Conservation (phyloP, 1,140 invertebrate species). For the Brachionus calyciflorus region DNA sequence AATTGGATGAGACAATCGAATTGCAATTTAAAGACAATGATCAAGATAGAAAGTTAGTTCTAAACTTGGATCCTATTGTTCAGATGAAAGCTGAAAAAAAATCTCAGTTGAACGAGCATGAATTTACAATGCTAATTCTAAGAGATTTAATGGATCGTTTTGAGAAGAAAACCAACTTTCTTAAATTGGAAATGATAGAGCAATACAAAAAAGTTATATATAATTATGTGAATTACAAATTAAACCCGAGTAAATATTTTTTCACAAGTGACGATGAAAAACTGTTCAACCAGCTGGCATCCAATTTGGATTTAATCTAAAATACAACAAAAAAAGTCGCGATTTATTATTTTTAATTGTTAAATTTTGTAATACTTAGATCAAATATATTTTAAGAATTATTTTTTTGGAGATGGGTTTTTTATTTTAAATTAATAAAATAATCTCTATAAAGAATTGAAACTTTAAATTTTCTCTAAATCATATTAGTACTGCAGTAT, state of each 20-base stretch:
- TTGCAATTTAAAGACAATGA: neutral
- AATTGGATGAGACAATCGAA: conserved; percentile 18
- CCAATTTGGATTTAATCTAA: conserved; percentile 14
- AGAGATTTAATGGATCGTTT: neutral
- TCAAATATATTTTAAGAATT: too few relatives aligned
- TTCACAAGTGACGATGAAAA: conserved; percentile 6
- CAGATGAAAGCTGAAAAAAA: neutral
- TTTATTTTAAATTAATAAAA: too few relatives aligned
- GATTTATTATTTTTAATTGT: conserved; percentile 6
- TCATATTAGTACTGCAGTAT: too few relatives aligned
- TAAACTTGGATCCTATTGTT: neutral
- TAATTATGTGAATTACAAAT: conserved; percentile 18
- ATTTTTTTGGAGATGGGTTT: too few relatives aligned
- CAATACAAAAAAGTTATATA: conserved; percentile 1
- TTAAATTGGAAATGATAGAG: neutral
- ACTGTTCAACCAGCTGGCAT: neutral
- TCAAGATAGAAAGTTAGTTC: neutral
- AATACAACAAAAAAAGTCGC: neutral
- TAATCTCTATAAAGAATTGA: too few relatives aligned
- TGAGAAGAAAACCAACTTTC: conserved; percentile 26
- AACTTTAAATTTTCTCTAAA: too few relatives aligned
- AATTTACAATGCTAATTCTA: neutral
- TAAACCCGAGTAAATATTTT: neutral
- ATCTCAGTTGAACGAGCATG: neutral
- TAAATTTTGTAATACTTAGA: too few relatives aligned